Base-by-base conservation (phyloP, 2,888 invertebrate species). In the Flexamia atlantica region DNA sequence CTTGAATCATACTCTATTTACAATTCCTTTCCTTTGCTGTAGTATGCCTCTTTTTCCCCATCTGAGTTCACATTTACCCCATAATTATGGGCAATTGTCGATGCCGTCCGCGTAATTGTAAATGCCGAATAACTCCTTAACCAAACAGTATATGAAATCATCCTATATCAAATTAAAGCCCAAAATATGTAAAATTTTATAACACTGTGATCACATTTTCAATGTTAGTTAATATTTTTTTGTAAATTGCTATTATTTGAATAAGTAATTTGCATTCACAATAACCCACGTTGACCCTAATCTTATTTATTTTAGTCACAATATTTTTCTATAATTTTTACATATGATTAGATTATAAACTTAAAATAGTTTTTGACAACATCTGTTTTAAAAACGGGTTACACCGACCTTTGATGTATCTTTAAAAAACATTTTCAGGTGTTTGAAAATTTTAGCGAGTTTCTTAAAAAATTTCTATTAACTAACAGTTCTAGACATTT, bases 61-160 rank as follows among this genome's bases (percentile, higher is more conserved):
- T 17, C 46, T 46, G 46, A 46, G 46, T 46, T 46, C 46, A 53
- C 53, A 53, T 23, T 53, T 53, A 53, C 20, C 53, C 53, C 53
- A 53, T 23, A 53, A 53, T 23, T 53, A 23, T 53, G 46, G 46
- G 12, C 46, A 46, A 46, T 10, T 46, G 46, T 46, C 2, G 17
- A 46, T 46, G 46, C 46, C 46, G 12, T 46, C 46, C 46, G 12
- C 12, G 46, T 46, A 46, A 46, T 46, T 46, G 46, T 46, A 17
- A 46, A 14, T 2, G 46, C 46, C 14, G 46, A 17, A 46, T 46
- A 14, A 17, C 46, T 17, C 46, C 46, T 46, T 46, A 10, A 46
- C 46, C 14, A 46, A 46, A 12, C 14, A 46, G 46, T 46, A 17
- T 12, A 46, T 46, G 12, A 46, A 46, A 46, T 46, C 46, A 46